Evolutionary conservation across 2,888 invertebrate genomes (phyloP), one percentile per base, ranked within the genome.

Genomic region (Cryptus armator): DNA sequence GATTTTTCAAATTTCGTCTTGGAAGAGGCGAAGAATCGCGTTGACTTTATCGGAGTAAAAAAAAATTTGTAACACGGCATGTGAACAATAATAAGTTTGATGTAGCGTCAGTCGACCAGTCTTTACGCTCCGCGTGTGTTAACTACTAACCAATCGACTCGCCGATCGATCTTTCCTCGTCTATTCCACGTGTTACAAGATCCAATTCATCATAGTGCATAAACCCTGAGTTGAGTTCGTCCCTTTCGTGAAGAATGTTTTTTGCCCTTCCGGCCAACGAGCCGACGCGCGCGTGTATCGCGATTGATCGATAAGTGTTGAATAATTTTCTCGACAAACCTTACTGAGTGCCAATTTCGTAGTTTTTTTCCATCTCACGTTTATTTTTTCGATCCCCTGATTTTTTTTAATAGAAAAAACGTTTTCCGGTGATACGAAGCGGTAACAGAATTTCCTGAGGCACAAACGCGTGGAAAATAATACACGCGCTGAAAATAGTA

Each of bases 171-270:
- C 10, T 16, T 19, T 12, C 12, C 56, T 24, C 9, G 24, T 56
- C 56, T 10, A 10, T 46, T 67, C 12, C 19, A 14, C 44, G 24
- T 44, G 14, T 7, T 74, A 46, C n/a, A 19, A 32, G 44, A 24
- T 14, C 32, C 16, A 48, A 75, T 62, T 48, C 62, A 46, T 75
- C 62, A 75, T 62, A 32, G 48, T 16, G 37, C 46, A 37, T 72
- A 37, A 56, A 43, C 24, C 46, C 10, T 5, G 62, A 32, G 37
- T 12, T 75, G 37, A 7, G 37, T 48, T 12, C 24, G 24, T 24
- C 19, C 32, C n/a, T 24, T 24, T 12, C 24, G 56, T 12, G 2
- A 75, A 12, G 32, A 46, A 75, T 56, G 62, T 62, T 64, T 62
- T 29, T 48, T 37, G 6, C 32, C 37, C 46, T 62, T n/a, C 59